These are phyloP conservation scores for Peromyscus eremicus DNA, from an alignment of 2,797 vertebrate species.

Conservation along the genomic window DNA sequence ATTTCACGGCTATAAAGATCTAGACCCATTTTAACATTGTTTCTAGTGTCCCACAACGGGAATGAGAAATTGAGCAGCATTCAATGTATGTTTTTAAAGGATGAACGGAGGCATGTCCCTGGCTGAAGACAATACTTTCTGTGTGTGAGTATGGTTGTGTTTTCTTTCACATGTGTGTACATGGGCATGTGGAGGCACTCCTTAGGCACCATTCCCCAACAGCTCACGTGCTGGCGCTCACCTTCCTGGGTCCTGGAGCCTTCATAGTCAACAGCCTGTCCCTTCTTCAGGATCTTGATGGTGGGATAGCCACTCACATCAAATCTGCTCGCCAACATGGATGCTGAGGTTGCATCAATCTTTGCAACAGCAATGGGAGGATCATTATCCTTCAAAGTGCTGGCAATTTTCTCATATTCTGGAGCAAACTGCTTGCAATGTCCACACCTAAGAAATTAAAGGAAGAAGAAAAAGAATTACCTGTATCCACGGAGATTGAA, in stretches of 20 bases:
- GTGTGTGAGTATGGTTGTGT: neutral
- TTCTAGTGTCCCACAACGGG: neutral
- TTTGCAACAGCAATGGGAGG: constrained; percentile 97
- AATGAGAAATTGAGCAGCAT: neutral
- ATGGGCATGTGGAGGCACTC: too few relatives aligned
- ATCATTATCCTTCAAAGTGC: constrained; percentile 93
- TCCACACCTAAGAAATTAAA: constrained; percentile 91
- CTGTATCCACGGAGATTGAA: neutral
- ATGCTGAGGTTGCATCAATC: constrained; percentile 94
- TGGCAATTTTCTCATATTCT: constrained; percentile 97
- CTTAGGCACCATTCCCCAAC: neutral
- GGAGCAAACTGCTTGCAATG: constrained; percentile 98
- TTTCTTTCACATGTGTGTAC: neutral
- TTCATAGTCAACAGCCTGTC: constrained; percentile 95
- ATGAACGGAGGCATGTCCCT: neutral
- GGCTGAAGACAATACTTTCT: neutral
- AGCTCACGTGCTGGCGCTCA: constrained; percentile 75
- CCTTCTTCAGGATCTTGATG: constrained; percentile 97
- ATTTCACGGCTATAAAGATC: neutral
- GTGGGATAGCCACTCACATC: constrained; percentile 98
- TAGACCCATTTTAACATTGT: neutral
- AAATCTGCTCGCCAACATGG: constrained; percentile 90
- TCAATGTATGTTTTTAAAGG: neutral
- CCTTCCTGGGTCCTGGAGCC: constrained; percentile 94
- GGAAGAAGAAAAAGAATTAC: neutral